Evolutionary conservation across 2,797 vertebrate species (phyloP), one percentile per base, ranked within the genome.

Genomic region (Sciurus carolinensis): DNA sequence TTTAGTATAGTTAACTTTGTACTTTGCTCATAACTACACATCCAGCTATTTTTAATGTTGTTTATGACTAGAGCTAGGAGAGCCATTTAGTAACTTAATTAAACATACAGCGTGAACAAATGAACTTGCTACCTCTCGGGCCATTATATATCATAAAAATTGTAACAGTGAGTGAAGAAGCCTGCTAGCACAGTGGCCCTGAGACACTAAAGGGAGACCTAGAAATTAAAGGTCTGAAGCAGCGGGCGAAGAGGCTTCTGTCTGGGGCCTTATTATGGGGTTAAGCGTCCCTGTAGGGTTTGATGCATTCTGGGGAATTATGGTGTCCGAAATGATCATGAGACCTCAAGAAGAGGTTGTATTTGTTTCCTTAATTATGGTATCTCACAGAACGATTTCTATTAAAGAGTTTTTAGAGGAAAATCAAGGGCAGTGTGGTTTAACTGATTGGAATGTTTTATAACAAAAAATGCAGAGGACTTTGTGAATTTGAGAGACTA

Each of bases 301-400:
- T 82, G 75, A 47, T 86, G 73, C 36, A 30, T 87, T 77, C 64
- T 6, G 26, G 30, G 47, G 30, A 69, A 72, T 57, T 84, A 44
- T 13, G 22, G 2, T 86, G 62, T 95, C 39, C 69, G 62, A 59
- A 92, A 47, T 39, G n/a, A 67, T 64, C n/a, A 59, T 75, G 62
- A 93, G 69, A 59, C 30, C n/a, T 86, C 52, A 80, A 18, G 44
- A 75, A 81, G 36, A 92, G 4, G 10, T 91, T 85, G 71, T 88
- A 59, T 39, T 76, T 76, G 39, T 83, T 84, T 95, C 20, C 57
- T 89, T 88, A 89, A 79, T 89, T 96, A 42, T 28, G 76, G 50
- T 15, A 28, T 79, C 73, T 95, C 82, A 42, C 44, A 80, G 62
- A 77, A 39, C 39, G 42, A 69, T 80, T 96, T 85, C 9, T 90